Evolutionary conservation across 2,888 invertebrate genomes (phyloP).

Genomic region (Nineta flava): DNA sequence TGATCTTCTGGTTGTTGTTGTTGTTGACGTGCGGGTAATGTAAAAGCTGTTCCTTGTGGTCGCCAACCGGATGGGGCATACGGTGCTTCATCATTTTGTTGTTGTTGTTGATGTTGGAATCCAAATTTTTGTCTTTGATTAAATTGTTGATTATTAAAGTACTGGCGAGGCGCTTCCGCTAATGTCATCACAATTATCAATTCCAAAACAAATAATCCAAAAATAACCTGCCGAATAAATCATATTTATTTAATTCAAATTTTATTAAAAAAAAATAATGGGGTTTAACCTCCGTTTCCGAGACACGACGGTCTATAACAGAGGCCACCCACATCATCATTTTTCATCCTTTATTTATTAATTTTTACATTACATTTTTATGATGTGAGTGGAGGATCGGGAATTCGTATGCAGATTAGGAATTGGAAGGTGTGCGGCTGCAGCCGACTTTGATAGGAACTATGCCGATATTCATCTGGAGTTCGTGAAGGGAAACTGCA

Average conservation of each 20-base stretch:
- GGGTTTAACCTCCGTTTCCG: too few relatives aligned
- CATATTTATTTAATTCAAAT: neutral
- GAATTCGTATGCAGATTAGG: too few relatives aligned
- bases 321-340: too few relatives aligned
- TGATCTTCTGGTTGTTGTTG: constrained; percentile 12
- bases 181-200: constrained; percentile 25
- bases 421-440: too few relatives aligned
- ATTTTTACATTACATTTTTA: too few relatives aligned
- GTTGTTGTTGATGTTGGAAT: constrained; percentile 6
- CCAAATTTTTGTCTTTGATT: neutral
- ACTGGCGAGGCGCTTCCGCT: constrained; percentile 27
- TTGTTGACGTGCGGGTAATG: constrained; percentile 23
- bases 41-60: constrained; percentile 29
- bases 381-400: too few relatives aligned
- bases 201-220: constrained; percentile 23
- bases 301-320: too few relatives aligned
- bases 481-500: too few relatives aligned
- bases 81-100: constrained; percentile 17
- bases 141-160: constrained; percentile 12
- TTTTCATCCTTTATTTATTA: too few relatives aligned
- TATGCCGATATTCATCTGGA: too few relatives aligned
- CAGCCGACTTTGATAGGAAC: too few relatives aligned
- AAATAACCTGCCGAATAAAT: constrained; percentile 13
- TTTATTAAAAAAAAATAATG: too few relatives aligned
- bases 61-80: constrained; percentile 29